phyloP scores from a whole-genome alignment of 2,797 vertebrate genomes.

The Remorina albescens region DNA sequence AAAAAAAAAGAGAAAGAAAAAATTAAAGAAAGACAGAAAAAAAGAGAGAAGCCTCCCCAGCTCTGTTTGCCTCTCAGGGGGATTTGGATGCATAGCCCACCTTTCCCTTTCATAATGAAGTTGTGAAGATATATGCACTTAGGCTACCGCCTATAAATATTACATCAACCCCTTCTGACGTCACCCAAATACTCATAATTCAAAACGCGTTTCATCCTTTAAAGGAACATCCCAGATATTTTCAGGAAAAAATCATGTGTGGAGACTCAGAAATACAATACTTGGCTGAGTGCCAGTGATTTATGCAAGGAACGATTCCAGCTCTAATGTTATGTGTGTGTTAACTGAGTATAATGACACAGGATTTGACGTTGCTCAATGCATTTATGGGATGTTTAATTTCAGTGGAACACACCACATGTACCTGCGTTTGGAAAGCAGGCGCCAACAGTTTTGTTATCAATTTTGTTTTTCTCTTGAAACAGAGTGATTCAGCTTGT shows the following conservation, averaged over 20 bases:
- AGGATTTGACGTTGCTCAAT: not conserved
- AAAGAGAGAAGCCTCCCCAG: conserved; percentile 23
- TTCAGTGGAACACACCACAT: conserved; percentile 5
- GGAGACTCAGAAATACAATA: not conserved
- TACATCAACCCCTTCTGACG: conserved; percentile 89
- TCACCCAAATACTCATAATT: conserved; percentile 85
- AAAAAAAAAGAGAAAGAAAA: not conserved
- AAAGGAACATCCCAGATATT: conserved; percentile 68
- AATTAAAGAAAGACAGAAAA: not conserved
- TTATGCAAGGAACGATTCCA: not conserved
- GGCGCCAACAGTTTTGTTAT: conserved; percentile 16
- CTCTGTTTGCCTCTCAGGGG: conserved; percentile 38
- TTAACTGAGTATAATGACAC: not conserved
- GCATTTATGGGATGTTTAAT: not conserved
- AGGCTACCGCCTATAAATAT: conserved; percentile 77
- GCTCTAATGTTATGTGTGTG: not conserved
- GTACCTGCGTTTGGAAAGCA: conserved; percentile 2
- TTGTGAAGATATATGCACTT: conserved; percentile 73
- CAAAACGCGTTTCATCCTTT: conserved; percentile 68
- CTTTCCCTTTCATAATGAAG: conserved; percentile 69
- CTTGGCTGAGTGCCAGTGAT: not conserved
- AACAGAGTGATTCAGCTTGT: conserved; percentile 44
- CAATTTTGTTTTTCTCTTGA: conserved; percentile 31
- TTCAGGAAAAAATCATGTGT: not conserved
- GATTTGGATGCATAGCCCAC: conserved; percentile 46